Conservation (phyloP, 2,797 vertebrate species). For the Melanotaenia nigrans region DNA sequence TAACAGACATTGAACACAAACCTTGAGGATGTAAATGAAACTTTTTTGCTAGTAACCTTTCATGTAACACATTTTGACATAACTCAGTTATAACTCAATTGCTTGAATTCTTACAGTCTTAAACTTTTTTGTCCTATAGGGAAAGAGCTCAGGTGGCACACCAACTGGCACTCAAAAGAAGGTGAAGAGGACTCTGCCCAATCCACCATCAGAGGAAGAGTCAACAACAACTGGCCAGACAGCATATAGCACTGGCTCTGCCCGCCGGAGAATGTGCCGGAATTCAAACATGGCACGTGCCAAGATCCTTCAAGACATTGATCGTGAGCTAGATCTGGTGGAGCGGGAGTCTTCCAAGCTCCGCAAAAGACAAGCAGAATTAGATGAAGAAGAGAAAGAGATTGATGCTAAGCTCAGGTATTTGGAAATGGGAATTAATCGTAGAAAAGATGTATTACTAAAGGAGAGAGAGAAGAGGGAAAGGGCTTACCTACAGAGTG, state of each 20-base stretch:
- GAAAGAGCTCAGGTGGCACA: conserved; percentile 87
- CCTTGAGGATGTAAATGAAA: not conserved
- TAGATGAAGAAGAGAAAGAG: conserved; percentile 99
- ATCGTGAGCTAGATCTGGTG: conserved; percentile 95
- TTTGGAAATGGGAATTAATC: conserved; percentile 98
- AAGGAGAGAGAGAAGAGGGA: conserved; percentile 98
- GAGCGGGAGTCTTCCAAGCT: conserved; percentile 98
- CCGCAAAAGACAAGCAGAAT: conserved; percentile 96
- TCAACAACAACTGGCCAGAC: conserved; percentile 84
- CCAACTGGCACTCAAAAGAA: conserved; percentile 94
- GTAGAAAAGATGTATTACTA: conserved; percentile 94
- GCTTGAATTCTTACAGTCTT: not conserved
- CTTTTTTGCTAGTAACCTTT: conserved; percentile 8
- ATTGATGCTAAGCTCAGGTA: conserved; percentile 98
- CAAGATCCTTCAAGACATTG: conserved; percentile 99
- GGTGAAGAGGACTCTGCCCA: conserved; percentile 97
- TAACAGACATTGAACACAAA: conserved; percentile 22
- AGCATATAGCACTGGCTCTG: conserved; percentile 88
- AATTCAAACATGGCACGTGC: conserved; percentile 98
- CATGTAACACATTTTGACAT: not conserved
- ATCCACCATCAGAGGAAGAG: conserved; percentile 95
- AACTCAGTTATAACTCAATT: not conserved
- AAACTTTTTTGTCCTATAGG: conserved; percentile 72
- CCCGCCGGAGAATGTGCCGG: conserved; percentile 93
- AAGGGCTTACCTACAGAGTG: conserved; percentile 96